Evolutionary conservation across 2,797 vertebrate species (phyloP).

Genomic region (Todus mexicanus): DNA sequence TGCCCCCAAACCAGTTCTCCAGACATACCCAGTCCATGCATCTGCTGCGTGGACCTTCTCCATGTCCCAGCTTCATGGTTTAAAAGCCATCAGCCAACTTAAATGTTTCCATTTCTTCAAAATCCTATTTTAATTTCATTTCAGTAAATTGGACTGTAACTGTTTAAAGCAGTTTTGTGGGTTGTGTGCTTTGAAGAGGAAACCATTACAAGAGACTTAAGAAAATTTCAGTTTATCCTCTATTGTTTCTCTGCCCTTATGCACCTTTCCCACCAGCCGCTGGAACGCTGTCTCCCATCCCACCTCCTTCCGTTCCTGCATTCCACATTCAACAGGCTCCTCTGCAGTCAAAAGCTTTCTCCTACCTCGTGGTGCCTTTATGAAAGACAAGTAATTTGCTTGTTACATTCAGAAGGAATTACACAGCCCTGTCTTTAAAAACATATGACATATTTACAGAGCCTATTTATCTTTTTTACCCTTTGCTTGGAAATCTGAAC

Average conservation of each 20-base stretch:
- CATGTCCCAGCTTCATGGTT: neutral
- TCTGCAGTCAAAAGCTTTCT: neutral
- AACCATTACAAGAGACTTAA: neutral
- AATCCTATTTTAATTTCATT: conserved; percentile 32
- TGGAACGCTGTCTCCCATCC: neutral
- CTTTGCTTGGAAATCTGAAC: neutral
- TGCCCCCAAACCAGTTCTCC: neutral
- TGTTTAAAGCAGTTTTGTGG: neutral
- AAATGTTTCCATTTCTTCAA: neutral
- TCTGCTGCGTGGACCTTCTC: neutral
- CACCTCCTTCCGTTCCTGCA: neutral
- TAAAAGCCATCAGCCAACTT: conserved; percentile 3
- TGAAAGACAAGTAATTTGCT: neutral
- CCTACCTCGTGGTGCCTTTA: neutral
- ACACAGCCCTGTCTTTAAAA: neutral
- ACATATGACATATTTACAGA: neutral
- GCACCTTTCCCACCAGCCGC: neutral
- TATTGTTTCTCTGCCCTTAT: neutral
- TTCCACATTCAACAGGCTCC: neutral
- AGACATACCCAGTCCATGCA: neutral
- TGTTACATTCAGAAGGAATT: neutral
- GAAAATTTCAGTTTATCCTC: neutral
- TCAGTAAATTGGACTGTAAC: neutral
- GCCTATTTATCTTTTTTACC: neutral
- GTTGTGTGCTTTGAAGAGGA: neutral